These are phyloP conservation scores for Hemiprocne comata DNA, from an alignment of 2,113 vertebrate genomes.

Conservation along the genomic window DNA sequence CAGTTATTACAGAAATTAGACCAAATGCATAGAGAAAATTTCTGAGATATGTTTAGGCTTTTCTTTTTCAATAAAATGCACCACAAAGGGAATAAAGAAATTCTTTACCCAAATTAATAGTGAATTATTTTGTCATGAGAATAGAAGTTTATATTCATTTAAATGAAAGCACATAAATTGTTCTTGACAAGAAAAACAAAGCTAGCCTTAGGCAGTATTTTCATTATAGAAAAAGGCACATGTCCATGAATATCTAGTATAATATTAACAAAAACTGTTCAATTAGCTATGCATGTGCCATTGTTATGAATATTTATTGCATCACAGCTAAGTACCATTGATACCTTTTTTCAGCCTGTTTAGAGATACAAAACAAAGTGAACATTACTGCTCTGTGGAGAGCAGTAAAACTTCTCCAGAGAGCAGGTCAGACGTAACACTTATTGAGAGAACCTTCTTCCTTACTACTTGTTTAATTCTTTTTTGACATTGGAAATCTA, in stretches of 20 bases:
- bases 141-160: conserved; percentile 83
- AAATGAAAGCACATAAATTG: conserved; percentile 84
- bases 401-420: conserved; percentile 52
- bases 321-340: conserved; percentile 65
- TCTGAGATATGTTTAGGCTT: conserved; percentile 51
- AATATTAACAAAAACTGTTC: conserved; percentile 86
- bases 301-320: conserved; percentile 85
- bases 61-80: conserved; percentile 67
- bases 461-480: background rate
- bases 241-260: conserved; percentile 85
- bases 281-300: conserved; percentile 83
- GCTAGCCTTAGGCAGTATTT: conserved; percentile 83
- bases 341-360: conserved; percentile 71
- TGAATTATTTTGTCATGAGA: conserved; percentile 83
- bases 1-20: conserved; percentile 65
- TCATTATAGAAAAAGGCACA: conserved; percentile 85
- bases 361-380: conserved; percentile 65
- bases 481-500: background rate
- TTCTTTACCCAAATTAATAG: conserved; percentile 78
- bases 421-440: background rate
- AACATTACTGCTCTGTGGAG: conserved; percentile 40
- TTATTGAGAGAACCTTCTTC: conserved; percentile 17
- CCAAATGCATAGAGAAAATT: conserved; percentile 57
- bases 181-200: conserved; percentile 86
- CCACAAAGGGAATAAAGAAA: conserved; percentile 79